Evolutionary conservation across 2,113 vertebrate genomes (phyloP), one percentile per base, ranked within the genome.

Genomic region (Elephas maximus): DNA sequence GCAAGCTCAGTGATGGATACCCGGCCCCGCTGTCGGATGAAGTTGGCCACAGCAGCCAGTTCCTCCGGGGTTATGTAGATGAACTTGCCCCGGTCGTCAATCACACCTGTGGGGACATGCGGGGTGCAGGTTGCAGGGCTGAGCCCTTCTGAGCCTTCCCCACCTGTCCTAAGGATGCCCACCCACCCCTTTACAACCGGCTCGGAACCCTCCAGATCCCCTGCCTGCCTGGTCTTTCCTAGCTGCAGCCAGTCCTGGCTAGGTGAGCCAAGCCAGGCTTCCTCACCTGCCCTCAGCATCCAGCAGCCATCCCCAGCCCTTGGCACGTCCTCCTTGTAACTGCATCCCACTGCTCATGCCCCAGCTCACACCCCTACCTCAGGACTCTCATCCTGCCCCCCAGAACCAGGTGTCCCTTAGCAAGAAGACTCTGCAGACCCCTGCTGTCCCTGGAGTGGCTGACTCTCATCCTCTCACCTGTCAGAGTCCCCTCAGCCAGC

Each of bases 41-140:
- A 99, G 83, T 98, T 99, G 69, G 99, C 99, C 98, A 99, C 99
- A 0, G 99, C 99, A 4, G 99, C 97, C 99, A 99, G 98, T 98
- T 99, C 99, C 90, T 99, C 98, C 0, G 99, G 99, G 0, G 99
- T 99, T 98, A 99, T 99, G 98, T 99, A 99, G 98, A 99, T 99
- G 90, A 99, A 99, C 98, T 99, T 99, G 6, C 99, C 99, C 97
- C 99, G 98, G 99, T 99, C 99, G 21, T 99, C 99, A 9, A 99
- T 99, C 91, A 99, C 99, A 91, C 99, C 99, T 99, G 98, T 62
- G 74, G 82, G 88, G 93, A 94, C 28, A 97, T 3, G 33, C n/a
- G 57, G 63, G 65, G 74, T 53, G 87, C 53, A 67, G 63, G 73
- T 65, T 53, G 87, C 44, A 28, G 53, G 73, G 80, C 60, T 78